Conservation (phyloP, 2,113 vertebrate species). For the Tichodroma muraria region DNA sequence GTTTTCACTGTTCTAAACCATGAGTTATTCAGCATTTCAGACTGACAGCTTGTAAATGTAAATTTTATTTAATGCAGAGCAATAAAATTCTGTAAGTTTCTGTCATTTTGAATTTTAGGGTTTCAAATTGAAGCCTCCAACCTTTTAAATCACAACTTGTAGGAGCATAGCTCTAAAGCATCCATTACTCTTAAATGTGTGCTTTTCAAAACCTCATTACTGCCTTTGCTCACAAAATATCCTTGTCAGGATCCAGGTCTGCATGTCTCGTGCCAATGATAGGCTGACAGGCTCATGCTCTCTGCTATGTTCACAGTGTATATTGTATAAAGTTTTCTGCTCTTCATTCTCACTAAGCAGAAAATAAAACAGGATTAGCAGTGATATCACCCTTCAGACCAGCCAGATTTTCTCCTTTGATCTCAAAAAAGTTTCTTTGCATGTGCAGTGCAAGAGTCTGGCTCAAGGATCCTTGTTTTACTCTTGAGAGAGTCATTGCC, state of each 20-base stretch:
- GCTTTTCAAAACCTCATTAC: constrained; percentile 37
- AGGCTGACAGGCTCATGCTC: constrained; percentile 34
- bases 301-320: not conserved
- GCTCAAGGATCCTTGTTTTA: not conserved
- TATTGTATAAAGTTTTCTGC: constrained; percentile 12
- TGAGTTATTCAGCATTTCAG: constrained; percentile 63
- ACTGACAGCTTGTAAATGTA: constrained; percentile 75
- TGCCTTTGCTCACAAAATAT: constrained; percentile 50
- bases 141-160: constrained; percentile 70
- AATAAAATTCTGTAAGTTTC: constrained; percentile 73
- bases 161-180: constrained; percentile 43
- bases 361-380: not conserved
- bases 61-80: constrained; percentile 72
- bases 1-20: constrained; percentile 36
- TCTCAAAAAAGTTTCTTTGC: not conserved
- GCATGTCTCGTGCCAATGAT: constrained; percentile 26
- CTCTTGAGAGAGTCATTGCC: not conserved
- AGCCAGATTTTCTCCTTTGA: not conserved
- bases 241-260: constrained; percentile 54
- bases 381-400: not conserved
- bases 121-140: constrained; percentile 59
- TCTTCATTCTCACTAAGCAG: not conserved
- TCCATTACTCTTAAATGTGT: constrained; percentile 26
- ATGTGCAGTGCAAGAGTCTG: not conserved
- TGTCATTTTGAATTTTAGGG: constrained; percentile 74